Base-by-base conservation (phyloP, 2,888 invertebrate genomes). In the Pseudococcus jackbeardsleyi region DNA sequence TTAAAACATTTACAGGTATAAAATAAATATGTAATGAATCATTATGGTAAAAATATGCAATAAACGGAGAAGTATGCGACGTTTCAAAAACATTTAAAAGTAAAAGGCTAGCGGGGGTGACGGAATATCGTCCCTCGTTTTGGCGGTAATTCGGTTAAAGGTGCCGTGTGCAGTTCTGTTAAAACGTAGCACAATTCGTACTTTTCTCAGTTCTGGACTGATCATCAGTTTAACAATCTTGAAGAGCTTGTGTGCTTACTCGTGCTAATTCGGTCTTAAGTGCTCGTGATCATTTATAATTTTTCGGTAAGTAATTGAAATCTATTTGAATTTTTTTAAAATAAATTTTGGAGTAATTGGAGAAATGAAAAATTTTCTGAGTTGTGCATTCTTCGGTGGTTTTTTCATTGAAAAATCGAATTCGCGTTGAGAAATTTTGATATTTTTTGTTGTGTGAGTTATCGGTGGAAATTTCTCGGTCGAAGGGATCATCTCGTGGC, bases 111-210 rank as follows among this genome's bases (percentile, higher is more conserved):
- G 79, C 79, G 79, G 79, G 79, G 79, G 42, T 82, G 26, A 46
- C 33, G 39, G 79, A 46, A 79, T 79, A 79, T 82, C 79, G 54
- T 85, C 85, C 85, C 59, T 59, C 59, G 6, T 85, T 85, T 85
- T 85, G 85, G 85, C 85, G 85, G 85, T 59, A 85, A 54, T 39
- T 54, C 22, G 19, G 59, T 64, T 39, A 85, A 85, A 85, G 85
- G 85, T 85, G 85, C 85, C 85, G 59, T 59, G 85, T 85, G 85
- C 85, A 85, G 85, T 85, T 85, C 64, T 85, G 85, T 85, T 85
- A 85, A 59, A 85, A 59, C 64, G 59, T 64, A 85, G 39, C 39
- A 54, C 64, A 59, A 64, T 85, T 85, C 85, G 85, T 42, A n/a
- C 59, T 50, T 39, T 85, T 85, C 59, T 85, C 85, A 85, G 85